Base-by-base conservation (phyloP, 2,888 invertebrate species). In the Allacma fusca region DNA sequence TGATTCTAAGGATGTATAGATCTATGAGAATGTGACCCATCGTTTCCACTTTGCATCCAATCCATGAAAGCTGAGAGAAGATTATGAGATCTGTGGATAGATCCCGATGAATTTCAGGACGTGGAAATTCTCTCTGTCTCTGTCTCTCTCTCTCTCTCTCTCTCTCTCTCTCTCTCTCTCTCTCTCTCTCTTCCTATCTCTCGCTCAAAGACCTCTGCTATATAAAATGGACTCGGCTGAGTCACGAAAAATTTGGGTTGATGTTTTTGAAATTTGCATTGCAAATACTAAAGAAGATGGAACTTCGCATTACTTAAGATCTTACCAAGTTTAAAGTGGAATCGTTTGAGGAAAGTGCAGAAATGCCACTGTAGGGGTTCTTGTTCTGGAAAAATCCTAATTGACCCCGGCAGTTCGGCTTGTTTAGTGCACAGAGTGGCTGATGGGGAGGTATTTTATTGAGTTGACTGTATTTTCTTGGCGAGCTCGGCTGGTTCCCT, bases 21-120 rank as follows among this genome's bases (percentile, higher is more conserved):
- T 23, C 24, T 24, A 24, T 23, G 62, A 24, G 21, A 57, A 57
- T 62, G 24, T 23, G 23, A 26, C 62, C 62, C 62, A 24, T 62
- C 62, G 24, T 24, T 62, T 62, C 62, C 62, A 62, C 24, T 62
- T 62, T 62, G 62, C 62, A 62, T 62, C 62, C 62, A 62, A 62
- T 62, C 24, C 24, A 62, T 62, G 62, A 62, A 62, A 62, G 9
- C n/a, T 62, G 62, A 62, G 21, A 1, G 62, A 62, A 62, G 62
- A 62, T 62, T 62, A 62, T 24, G 62, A 62, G 62, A 62, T 62
- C 62, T 62, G 62, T 62, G 62, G n/a, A 26, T 24, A 62, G 62
- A 62, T 12, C 12, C n/a, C 62, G 62, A 62, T 62, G 62, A 62
- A 26, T 62, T 62, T 62, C 62, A 24, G 4, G 5, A 57, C 21